A percentile compares a stretch with the other conserved stretches of the same genome.
Evolutionary conservation across 2,113 vertebrate genomes (phyloP).

Genomic region (Pungitius pungitius): DNA sequence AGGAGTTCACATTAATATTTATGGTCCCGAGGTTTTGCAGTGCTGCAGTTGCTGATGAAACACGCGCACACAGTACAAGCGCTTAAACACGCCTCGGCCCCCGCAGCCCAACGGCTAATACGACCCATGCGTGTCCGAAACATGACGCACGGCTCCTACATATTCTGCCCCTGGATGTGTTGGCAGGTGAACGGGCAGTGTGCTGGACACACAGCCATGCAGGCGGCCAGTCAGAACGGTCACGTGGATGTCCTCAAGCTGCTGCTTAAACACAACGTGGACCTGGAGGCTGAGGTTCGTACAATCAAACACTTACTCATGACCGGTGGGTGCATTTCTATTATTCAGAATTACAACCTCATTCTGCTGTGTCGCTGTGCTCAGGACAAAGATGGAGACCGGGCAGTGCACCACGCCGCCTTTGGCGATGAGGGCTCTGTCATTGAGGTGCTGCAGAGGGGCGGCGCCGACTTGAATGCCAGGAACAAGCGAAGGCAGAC

Average conservation of each 20-base stretch:
- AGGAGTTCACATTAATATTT: conserved; percentile 80
- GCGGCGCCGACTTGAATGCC: conserved; percentile 95
- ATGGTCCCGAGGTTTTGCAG: conserved; percentile 75
- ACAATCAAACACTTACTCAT: conserved; percentile 4
- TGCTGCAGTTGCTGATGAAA: conserved; percentile 77
- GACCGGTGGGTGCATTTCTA: background rate
- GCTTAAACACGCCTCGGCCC: conserved; percentile 32
- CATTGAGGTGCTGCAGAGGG: conserved; percentile 96
- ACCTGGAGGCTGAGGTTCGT: conserved; percentile 97
- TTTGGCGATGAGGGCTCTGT: conserved; percentile 98
- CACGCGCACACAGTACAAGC: conserved; percentile 43
- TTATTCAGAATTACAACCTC: conserved; percentile 12
- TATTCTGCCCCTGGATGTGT: conserved; percentile 38
- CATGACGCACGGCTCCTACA: conserved; percentile 2
- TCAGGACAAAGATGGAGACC: conserved; percentile 98
- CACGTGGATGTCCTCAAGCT: conserved; percentile 98
- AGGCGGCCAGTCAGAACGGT: conserved; percentile 98
- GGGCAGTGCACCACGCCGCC: conserved; percentile 97
- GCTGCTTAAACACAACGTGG: conserved; percentile 96
- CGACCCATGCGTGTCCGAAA: conserved; percentile 28
- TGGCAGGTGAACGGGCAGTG: conserved; percentile 97
- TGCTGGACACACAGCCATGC: conserved; percentile 99
- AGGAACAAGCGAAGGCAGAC: conserved; percentile 97
- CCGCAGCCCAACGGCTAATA: conserved; percentile 35
- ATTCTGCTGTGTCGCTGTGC: conserved; percentile 29